A percentile compares a stretch with the other conserved stretches of the same genome.
These are phyloP conservation scores for Mergus octosetaceus DNA, from an alignment of 2,797 vertebrate species.

Conservation along the genomic window DNA sequence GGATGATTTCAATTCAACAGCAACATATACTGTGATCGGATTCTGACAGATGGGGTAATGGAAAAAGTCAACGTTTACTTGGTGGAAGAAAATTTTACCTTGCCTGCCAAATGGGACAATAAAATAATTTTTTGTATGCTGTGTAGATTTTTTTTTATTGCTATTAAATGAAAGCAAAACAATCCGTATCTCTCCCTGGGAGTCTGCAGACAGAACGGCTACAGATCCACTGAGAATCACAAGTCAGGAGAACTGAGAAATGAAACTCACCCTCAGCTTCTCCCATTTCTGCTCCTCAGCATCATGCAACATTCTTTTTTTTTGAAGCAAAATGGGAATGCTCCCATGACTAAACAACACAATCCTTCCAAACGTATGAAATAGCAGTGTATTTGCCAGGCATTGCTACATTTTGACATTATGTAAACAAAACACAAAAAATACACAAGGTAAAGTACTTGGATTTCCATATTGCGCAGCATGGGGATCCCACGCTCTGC, in stretches of 20 bases:
- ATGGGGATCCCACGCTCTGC: background rate
- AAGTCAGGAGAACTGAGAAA: constrained; percentile 9
- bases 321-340: constrained; percentile 1
- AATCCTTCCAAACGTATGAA: background rate
- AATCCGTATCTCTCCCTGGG: background rate
- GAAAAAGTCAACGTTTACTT: constrained; percentile 61
- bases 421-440: constrained; percentile 8
- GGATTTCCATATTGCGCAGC: background rate
- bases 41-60: constrained; percentile 51
- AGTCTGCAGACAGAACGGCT: constrained; percentile 14
- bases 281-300: constrained; percentile 29
- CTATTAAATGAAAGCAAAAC: constrained; percentile 46
- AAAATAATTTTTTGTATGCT: constrained; percentile 47
- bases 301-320: background rate
- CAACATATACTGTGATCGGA: constrained; percentile 15
- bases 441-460: background rate
- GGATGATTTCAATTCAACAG: constrained; percentile 48
- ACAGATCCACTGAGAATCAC: background rate
- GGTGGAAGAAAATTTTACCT: constrained; percentile 48
- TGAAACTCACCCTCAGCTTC: background rate
- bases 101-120: constrained; percentile 47
- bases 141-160: constrained; percentile 47
- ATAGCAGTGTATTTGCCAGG: background rate
- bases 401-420: background rate
- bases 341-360: background rate